These are phyloP conservation scores for Chaetops frenatus DNA, from an alignment of 2,113 vertebrate species.

Conservation along the genomic window DNA sequence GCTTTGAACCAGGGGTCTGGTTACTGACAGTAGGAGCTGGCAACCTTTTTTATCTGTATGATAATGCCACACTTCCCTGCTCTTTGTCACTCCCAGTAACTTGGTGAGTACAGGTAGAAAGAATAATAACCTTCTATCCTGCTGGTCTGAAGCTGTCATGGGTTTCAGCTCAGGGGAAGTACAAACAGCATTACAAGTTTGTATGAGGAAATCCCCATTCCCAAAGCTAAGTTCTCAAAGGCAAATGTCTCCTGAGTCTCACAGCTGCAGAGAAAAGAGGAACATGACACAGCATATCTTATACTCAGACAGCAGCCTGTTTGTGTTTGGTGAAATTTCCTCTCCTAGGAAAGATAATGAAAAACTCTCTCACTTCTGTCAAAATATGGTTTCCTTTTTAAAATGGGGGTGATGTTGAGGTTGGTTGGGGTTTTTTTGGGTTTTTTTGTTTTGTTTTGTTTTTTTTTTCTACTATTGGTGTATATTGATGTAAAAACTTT, in stretches of 20 bases:
- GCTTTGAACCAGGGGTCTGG: background rate
- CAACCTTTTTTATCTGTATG: background rate
- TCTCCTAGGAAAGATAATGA: background rate
- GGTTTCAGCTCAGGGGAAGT: background rate
- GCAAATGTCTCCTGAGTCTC: background rate
- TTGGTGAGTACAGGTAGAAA: background rate
- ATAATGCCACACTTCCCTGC: background rate
- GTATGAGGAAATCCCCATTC: background rate
- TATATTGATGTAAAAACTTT: background rate
- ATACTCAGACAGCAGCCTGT: background rate
- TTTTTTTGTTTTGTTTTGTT: background rate
- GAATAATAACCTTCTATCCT: background rate
- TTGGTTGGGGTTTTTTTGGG: background rate
- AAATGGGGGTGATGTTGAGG: background rate
- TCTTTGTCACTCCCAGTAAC: background rate
- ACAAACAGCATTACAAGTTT: background rate
- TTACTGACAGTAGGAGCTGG: background rate
- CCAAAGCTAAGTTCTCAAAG: background rate
- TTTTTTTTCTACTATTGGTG: background rate
- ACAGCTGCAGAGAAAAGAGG: background rate
- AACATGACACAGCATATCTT: background rate
- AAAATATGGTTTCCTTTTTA: background rate
- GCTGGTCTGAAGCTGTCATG: background rate
- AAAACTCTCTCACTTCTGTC: background rate
- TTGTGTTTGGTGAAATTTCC: background rate